Base-by-base conservation (phyloP, 2,888 invertebrate species). In the Sericinus montela region DNA sequence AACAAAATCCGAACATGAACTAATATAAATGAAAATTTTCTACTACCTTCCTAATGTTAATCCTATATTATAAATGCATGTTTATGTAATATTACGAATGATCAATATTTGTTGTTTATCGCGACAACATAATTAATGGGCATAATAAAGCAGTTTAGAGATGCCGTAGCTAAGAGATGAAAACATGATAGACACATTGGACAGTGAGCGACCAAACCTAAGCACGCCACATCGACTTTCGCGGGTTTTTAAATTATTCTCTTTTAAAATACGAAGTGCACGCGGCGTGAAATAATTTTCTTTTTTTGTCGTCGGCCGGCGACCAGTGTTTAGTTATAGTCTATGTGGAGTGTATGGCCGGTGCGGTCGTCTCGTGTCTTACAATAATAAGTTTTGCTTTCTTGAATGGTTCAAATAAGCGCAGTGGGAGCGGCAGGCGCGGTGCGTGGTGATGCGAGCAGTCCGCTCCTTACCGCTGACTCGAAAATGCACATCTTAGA, bases 231-330 rank as follows among this genome's bases (percentile, higher is more conserved):
- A 34, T 43, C 69, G 76, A 87, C 87, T 87, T 88, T 88, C 87
- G 82, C 83, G 72, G 63, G 73, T 67, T 73, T 65, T 80, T 81
- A 86, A 3, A 82, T 80, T 78, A 82, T 85, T 84, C 78, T 64
- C 81, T 80, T 82, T 79, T 83, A 81, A 81, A 80, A 81, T 78
- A 80, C 79, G 80, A 77, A 72, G 81, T 76, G 83, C 86, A 83
- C 70, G 73, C 74, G 79, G 80, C 86, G 85, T 88, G 83, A 85
- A 87, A 77, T 74, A 75, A 84, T 84, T 87, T 88, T 85, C 86
- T 87, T 86, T 83, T n/a, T 49, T 80, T 84, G 73, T 72, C 72
- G 70, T 69, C 68, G 49, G 54, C 52, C 60, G 67, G 53, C 71
- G 69, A 65, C 57, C 66, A 62, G 61, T 56, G 67, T 40, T 45